Conservation (phyloP, 2,888 invertebrate species). For the Phalera bucephala region DNA sequence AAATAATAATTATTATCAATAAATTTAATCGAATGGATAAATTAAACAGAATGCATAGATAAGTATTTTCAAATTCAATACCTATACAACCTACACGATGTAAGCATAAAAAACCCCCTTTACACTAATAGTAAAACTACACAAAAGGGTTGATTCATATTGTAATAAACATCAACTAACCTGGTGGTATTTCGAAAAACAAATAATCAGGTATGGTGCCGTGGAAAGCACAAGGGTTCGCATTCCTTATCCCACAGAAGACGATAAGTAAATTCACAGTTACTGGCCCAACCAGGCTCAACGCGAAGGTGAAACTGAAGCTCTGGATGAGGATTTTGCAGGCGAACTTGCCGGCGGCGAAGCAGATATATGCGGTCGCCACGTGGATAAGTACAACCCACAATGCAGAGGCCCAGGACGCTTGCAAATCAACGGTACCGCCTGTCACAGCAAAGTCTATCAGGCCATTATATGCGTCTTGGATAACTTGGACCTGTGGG, state of each 20-base stretch:
- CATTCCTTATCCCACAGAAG: slow-evolving; percentile 85
- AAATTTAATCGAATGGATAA: no score
- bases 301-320: slow-evolving; percentile 93
- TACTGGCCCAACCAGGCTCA: slow-evolving; percentile 89
- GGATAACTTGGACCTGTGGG: slow-evolving; percentile 73
- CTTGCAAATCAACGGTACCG: slow-evolving; percentile 47
- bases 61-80: no score
- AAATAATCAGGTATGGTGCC: slow-evolving; percentile 90
- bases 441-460: slow-evolving; percentile 61
- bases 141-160: no score
- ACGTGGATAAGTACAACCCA: slow-evolving; percentile 87
- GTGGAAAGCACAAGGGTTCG: slow-evolving; percentile 86
- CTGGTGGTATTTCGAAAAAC: slow-evolving; percentile 91
- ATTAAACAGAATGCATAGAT: no score
- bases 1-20: no score
- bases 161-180: slow-evolving; percentile 48
- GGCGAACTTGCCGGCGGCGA: slow-evolving; percentile 89
- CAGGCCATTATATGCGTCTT: slow-evolving; percentile 54
- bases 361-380: slow-evolving; percentile 85
- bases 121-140: no score
- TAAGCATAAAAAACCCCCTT: no score
- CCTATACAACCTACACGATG: no score
- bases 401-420: slow-evolving; percentile 68
- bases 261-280: slow-evolving; percentile 87
- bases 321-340: slow-evolving; percentile 95